phyloP scores from a whole-genome alignment of 1,140 invertebrate species.

The Calycopis cecrops region DNA sequence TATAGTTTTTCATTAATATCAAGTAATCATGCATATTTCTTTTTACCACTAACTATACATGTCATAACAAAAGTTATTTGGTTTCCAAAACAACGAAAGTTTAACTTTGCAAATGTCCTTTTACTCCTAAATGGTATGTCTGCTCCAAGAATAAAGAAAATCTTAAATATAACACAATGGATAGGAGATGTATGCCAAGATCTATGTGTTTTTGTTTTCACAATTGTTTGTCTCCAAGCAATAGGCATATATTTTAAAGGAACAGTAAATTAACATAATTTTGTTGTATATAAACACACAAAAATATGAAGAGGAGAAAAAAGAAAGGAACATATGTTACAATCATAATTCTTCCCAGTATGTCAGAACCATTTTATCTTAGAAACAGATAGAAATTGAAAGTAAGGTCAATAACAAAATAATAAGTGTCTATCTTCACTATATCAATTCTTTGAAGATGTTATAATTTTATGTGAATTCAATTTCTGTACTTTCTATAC shows the following conservation, averaged over 20 bases:
- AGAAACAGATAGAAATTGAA: no score
- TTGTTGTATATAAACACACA: no score
- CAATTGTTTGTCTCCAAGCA: slow-evolving; percentile 58
- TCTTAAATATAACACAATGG: slow-evolving; percentile 44
- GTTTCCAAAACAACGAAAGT: slow-evolving; percentile 48
- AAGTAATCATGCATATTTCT: slow-evolving; percentile 51
- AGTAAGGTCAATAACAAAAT: no score
- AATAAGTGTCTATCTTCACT: no score
- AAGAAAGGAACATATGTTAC: no score
- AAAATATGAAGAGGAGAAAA: no score
- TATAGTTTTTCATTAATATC: slow-evolving; percentile 41
- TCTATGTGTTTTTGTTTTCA: slow-evolving; percentile 64
- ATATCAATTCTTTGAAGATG: no score
- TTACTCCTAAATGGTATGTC: slow-evolving; percentile 59
- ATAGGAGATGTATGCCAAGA: slow-evolving; percentile 51
- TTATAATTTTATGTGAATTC: no score
- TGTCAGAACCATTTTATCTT: no score
- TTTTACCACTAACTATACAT: slow-evolving; percentile 63
- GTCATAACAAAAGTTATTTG: slow-evolving; percentile 53
- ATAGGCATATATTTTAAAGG: slow-evolving; percentile 32
- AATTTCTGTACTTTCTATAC: no score
- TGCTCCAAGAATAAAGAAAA: slow-evolving; percentile 38
- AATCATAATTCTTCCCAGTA: no score
- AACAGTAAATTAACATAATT: slow-evolving; percentile 3
- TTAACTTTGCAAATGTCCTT: slow-evolving; percentile 48